These are phyloP conservation scores for Pectinophora gossypiella DNA, from an alignment of 1,140 invertebrate species.

Conservation along the genomic window DNA sequence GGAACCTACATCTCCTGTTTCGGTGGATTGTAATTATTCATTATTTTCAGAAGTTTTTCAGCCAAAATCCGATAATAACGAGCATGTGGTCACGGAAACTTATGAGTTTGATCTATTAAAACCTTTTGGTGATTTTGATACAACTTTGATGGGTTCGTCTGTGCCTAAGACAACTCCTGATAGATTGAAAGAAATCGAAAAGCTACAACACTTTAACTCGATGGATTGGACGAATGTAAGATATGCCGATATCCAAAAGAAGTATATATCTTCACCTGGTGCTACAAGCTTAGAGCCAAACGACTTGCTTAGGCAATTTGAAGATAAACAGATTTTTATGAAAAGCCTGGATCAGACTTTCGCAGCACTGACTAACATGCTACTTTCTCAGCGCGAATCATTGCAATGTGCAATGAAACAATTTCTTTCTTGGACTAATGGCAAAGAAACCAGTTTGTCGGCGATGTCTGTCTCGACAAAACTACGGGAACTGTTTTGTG, in stretches of 20 bases:
- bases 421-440: neutral
- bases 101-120: too few species aligned
- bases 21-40: too few species aligned
- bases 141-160: neutral
- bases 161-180: neutral
- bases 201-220: neutral
- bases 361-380: neutral
- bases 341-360: neutral
- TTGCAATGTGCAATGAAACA: neutral
- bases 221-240: neutral
- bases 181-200: neutral
- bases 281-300: neutral
- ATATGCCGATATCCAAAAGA: neutral
- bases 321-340: neutral
- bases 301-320: neutral
- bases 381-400: neutral
- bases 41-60: too few species aligned
- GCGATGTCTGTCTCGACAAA: too few species aligned
- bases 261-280: neutral
- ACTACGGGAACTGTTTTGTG: too few species aligned
- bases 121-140: neutral
- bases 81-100: too few species aligned
- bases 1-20: too few species aligned
- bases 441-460: too few species aligned
- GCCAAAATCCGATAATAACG: too few species aligned